Evolutionary conservation across 2,797 vertebrate genomes (phyloP).

Genomic region (Fratercula arctica): DNA sequence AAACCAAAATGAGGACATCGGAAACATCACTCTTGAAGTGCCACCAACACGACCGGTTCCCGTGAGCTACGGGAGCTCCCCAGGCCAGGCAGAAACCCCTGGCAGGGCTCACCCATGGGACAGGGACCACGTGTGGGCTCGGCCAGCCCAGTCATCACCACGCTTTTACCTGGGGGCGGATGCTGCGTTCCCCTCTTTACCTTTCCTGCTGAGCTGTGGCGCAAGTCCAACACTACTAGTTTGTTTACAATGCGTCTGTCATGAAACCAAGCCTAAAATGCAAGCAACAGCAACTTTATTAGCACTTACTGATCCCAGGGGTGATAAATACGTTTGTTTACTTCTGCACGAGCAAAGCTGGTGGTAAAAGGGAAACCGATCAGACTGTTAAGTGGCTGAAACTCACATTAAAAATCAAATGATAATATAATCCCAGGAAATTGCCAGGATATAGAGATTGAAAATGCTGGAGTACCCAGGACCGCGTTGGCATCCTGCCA

Average conservation of each 20-base stretch:
- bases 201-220: neutral
- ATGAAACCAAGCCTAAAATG: constrained; percentile 62
- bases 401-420: constrained; percentile 50
- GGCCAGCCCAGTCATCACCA: fast-evolving
- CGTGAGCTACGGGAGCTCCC: neutral
- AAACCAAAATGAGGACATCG: neutral
- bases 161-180: neutral
- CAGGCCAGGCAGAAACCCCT: neutral
- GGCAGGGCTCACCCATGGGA: neutral
- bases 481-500: neutral
- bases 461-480: neutral
- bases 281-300: constrained; percentile 74
- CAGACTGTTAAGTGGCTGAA: constrained; percentile 63
- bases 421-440: constrained; percentile 56
- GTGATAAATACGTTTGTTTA: constrained; percentile 79
- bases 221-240: neutral
- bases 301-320: constrained; percentile 71
- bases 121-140: neutral
- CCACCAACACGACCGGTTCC: neutral
- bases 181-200: neutral
- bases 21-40: neutral
- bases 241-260: constrained; percentile 51
- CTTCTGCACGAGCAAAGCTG: constrained; percentile 50
- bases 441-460: constrained; percentile 25
- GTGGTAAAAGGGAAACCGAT: constrained; percentile 65